phyloP scores from a whole-genome alignment of 2,888 invertebrate species.

The Pammene fasciana region DNA sequence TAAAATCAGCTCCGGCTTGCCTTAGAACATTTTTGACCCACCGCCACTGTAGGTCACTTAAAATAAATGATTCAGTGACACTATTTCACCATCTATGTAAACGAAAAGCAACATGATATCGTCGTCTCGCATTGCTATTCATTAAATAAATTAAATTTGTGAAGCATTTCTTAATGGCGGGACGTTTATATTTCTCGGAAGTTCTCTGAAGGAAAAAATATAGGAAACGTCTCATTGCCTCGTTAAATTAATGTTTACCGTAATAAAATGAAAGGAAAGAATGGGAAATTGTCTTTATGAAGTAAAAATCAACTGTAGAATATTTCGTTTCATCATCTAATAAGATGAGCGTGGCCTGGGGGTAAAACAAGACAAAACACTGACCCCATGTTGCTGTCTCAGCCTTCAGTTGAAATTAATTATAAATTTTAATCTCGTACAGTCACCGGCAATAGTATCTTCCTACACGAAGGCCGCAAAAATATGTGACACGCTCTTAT shows the following conservation, averaged over 20 bases:
- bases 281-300: conserved; percentile 35
- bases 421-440: not conserved
- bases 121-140: conserved; percentile 50
- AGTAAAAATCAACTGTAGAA: conserved; percentile 34
- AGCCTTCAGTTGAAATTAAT: not conserved
- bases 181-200: conserved; percentile 51
- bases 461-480: too few species aligned
- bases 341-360: conserved; percentile 16
- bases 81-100: conserved; percentile 18
- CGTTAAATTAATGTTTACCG: conserved; percentile 54
- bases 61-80: not conserved
- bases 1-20: too few species aligned
- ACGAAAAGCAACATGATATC: conserved; percentile 37
- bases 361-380: conserved; percentile 8
- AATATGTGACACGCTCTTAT: too few species aligned
- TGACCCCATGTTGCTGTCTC: not conserved
- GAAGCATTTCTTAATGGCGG: conserved; percentile 46
- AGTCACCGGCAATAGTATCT: too few species aligned
- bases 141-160: conserved; percentile 55
- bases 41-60: too few species aligned
- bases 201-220: conserved; percentile 49
- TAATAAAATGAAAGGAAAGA: conserved; percentile 46
- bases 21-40: too few species aligned
- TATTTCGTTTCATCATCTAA: conserved; percentile 32
- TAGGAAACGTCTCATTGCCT: conserved; percentile 51